These are phyloP conservation scores for Pipra filicauda DNA, from an alignment of 2,113 vertebrate genomes.

Conservation along the genomic window DNA sequence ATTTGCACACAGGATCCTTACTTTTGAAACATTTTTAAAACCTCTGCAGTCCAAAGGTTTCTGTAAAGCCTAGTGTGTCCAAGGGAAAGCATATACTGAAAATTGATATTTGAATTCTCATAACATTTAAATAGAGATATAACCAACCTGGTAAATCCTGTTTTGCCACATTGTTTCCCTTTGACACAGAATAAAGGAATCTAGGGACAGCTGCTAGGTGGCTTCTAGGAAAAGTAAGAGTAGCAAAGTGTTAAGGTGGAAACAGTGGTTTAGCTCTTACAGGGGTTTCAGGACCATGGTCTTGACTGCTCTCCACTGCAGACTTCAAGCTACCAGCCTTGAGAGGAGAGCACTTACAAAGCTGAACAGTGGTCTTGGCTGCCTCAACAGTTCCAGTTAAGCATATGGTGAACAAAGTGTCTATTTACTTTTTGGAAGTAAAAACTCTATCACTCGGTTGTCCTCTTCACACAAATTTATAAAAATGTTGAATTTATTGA, in stretches of 20 bases:
- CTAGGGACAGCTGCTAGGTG: background rate
- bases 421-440: background rate
- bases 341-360: background rate
- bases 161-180: constrained; percentile 1
- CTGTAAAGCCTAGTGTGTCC: background rate
- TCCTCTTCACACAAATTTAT: background rate
- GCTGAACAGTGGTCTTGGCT: background rate
- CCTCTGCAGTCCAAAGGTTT: background rate
- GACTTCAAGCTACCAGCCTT: background rate
- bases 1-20: background rate
- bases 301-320: background rate
- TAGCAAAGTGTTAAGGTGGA: background rate
- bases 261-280: background rate
- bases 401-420: background rate
- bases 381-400: background rate
- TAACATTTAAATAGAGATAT: background rate
- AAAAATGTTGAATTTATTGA: background rate
- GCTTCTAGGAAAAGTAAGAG: constrained; percentile 6
- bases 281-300: background rate
- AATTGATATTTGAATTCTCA: background rate
- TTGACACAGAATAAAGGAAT: background rate
- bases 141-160: background rate
- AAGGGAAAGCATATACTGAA: background rate
- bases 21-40: background rate
- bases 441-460: background rate